These are phyloP conservation scores for Clostera curtula DNA, from an alignment of 2,888 invertebrate genomes.

Conservation along the genomic window DNA sequence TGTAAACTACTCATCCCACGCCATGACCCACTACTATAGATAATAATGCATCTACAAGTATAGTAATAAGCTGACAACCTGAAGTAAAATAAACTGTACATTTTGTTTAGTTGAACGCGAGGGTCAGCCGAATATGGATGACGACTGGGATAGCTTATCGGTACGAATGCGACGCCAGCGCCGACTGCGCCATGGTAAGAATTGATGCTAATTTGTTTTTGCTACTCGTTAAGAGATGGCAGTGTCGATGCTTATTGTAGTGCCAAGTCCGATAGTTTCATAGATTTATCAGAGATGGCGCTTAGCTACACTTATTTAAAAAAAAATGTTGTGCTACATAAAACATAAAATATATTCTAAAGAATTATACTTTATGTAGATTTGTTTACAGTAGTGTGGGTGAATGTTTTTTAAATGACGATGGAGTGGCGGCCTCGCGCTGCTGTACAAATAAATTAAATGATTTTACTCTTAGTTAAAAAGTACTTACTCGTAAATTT, in stretches of 20 bases:
- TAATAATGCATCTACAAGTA: too few relatives aligned
- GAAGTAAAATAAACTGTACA: constrained; percentile 1
- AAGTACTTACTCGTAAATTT: too few relatives aligned
- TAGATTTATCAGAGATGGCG: neutral
- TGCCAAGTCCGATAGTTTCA: neutral
- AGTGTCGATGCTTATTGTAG: neutral
- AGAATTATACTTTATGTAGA: neutral
- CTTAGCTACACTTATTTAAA: neutral
- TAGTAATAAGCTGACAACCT: too few relatives aligned
- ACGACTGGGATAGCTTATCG: constrained; percentile 87
- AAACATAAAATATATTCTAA: too few relatives aligned
- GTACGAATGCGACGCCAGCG: constrained; percentile 82
- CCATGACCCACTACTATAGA: too few relatives aligned
- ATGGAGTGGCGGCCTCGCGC: too few relatives aligned
- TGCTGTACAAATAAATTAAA: too few relatives aligned
- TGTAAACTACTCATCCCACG: neutral
- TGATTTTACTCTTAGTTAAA: too few relatives aligned
- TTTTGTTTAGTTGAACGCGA: constrained; percentile 58
- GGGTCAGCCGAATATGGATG: constrained; percentile 79
- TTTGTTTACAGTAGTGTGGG: too few relatives aligned
- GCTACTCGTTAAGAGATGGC: constrained; percentile 15
- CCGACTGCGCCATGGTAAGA: constrained; percentile 64
- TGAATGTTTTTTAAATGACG: too few relatives aligned
- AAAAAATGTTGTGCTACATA: too few relatives aligned
- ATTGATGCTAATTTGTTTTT: constrained; percentile 19